Conservation (phyloP, 2,888 invertebrate genomes). For the Cylindroiulus punctatus region DNA sequence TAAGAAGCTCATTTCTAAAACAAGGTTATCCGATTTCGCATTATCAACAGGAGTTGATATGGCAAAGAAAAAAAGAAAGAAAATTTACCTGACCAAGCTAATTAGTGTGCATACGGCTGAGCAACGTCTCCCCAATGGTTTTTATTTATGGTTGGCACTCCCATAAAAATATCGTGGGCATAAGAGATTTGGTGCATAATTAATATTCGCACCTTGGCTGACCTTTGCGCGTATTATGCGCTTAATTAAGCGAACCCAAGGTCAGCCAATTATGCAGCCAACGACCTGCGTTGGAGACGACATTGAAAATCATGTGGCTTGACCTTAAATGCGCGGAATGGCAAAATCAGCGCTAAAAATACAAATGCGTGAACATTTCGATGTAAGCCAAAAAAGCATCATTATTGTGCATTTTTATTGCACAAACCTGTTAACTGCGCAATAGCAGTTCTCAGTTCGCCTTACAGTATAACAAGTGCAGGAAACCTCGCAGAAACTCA, state of each 20-base stretch:
- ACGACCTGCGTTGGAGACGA: conserved; percentile 28
- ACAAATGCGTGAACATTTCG: background rate
- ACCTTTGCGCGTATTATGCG: background rate
- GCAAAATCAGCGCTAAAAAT: background rate
- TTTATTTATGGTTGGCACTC: conserved; percentile 4
- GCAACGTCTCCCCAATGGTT: background rate
- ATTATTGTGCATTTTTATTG: background rate
- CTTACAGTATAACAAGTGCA: no score
- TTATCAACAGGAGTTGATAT: background rate
- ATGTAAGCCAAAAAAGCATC: background rate
- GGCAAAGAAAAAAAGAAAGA: background rate
- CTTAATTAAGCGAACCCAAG: conserved; percentile 38
- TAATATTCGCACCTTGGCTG: conserved; percentile 35
- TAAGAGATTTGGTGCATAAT: background rate
- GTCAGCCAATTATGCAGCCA: conserved; percentile 29
- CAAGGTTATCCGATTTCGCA: background rate
- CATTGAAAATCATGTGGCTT: conserved; percentile 7
- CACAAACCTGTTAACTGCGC: background rate
- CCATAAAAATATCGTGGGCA: background rate
- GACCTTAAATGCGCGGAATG: background rate
- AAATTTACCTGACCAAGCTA: background rate
- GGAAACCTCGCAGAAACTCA: no score
- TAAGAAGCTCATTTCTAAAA: background rate
- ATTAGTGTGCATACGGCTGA: background rate
- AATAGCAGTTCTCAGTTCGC: no score